Evolutionary conservation across 2,888 invertebrate species (phyloP).

Genomic region (Drosophila mayaguana): DNA sequence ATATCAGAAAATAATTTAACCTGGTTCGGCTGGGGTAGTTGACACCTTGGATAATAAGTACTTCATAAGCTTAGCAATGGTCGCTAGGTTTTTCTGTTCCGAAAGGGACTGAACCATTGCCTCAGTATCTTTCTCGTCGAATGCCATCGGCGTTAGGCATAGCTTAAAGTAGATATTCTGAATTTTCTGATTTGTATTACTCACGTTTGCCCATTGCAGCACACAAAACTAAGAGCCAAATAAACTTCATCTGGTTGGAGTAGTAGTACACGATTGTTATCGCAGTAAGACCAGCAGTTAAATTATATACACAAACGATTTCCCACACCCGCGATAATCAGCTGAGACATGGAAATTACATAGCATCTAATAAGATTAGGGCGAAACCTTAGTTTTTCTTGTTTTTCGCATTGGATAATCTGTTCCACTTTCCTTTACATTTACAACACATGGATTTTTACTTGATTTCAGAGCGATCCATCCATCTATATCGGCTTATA

Average conservation of each 20-base stretch:
- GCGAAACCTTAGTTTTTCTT: too few species aligned
- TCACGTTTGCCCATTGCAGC: background rate
- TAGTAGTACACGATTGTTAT: background rate
- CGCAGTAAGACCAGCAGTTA: background rate
- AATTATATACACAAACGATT: too few species aligned
- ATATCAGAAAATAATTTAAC: constrained; percentile 6
- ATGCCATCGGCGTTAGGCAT: background rate
- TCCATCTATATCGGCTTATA: too few species aligned
- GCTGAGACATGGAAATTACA: too few species aligned
- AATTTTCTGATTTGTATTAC: too few species aligned
- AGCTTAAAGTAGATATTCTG: background rate
- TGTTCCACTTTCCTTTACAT: too few species aligned
- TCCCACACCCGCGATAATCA: background rate
- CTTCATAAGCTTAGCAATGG: background rate
- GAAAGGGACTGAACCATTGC: background rate
- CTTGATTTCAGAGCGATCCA: too few species aligned
- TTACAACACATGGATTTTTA: too few species aligned
- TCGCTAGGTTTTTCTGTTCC: background rate
- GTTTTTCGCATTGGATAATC: too few species aligned
- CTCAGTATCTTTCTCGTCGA: background rate
- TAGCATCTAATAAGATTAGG: too few species aligned
- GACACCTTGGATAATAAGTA: background rate
- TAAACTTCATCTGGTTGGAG: background rate
- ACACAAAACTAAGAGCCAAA: background rate
- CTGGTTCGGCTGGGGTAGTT: constrained; percentile 22